A percentile compares a stretch with the other conserved stretches of the same genome.
phyloP scores from a whole-genome alignment of 2,113 vertebrate genomes.

The Onychostoma macrolepis region DNA sequence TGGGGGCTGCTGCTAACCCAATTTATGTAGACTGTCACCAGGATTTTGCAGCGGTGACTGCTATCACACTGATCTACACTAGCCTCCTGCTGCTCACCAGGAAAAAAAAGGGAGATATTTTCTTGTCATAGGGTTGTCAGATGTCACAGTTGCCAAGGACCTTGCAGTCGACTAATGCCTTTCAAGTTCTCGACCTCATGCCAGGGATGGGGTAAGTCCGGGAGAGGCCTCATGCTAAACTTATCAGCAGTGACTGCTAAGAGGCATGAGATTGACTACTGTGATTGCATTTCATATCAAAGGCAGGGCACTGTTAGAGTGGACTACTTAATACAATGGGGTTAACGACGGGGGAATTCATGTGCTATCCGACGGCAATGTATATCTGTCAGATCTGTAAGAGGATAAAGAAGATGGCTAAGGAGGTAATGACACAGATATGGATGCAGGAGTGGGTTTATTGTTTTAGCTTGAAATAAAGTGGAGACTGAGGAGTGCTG shows the following conservation, averaged over 20 bases:
- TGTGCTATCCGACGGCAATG: neutral
- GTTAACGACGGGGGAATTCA: neutral
- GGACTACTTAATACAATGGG: conserved; percentile 9
- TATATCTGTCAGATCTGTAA: conserved; percentile 23
- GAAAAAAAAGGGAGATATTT: conserved; percentile 40
- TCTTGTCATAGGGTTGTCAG: conserved; percentile 55
- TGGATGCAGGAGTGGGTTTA: neutral
- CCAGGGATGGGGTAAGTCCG: conserved; percentile 22
- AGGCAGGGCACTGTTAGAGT: neutral
- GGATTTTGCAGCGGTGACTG: conserved; percentile 45
- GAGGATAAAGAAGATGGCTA: conserved; percentile 18
- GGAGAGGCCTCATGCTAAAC: conserved; percentile 30
- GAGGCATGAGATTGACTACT: conserved; percentile 25
- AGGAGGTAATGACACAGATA: conserved; percentile 10
- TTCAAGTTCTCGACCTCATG: conserved; percentile 38
- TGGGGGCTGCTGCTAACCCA: conserved; percentile 58
- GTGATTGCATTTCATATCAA: conserved; percentile 27
- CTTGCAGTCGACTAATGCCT: conserved; percentile 51
- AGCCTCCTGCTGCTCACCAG: conserved; percentile 32
- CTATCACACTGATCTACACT: conserved; percentile 55
- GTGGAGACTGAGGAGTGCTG: neutral
- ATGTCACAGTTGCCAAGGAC: conserved; percentile 47
- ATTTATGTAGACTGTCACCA: conserved; percentile 62
- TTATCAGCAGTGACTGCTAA: conserved; percentile 20
- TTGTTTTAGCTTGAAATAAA: neutral